Base-by-base conservation (phyloP, 1,140 invertebrate species). In the Megathymus violae region DNA sequence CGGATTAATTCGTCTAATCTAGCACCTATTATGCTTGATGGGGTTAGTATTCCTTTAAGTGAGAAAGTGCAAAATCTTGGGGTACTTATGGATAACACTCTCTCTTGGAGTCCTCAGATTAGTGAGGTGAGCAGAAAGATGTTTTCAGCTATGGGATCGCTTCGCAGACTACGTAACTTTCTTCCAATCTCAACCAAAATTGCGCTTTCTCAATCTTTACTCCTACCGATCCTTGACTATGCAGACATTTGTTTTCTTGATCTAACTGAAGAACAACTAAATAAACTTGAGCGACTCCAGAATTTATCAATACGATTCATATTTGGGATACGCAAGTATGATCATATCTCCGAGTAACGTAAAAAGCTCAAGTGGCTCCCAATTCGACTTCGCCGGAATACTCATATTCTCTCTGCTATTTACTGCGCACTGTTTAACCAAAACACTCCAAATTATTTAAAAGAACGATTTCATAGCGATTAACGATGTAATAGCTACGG, bases 251-350 rank as follows among this genome's bases (percentile, higher is more conserved):
- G n/a, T 14, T 71, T 40, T 62, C 41, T 59, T 6, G 41, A 70
- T 47, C 19, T 66, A 6, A 46, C 4, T 4, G 54, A 62, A 16
- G 36, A 17, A 3, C 27, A 43, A 9, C 58, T 64, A 17, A 44
- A 61, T 34, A 64, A 69, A 47, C 47, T 66, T 46, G 52, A 70
- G 43, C 52, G 68, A 11, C 41, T 66, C 15, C 52, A 66, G 47
- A 70, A 59, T 63, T 4, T 58, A 16, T 59, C 40, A n/a, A 66
- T 70, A 10, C 34, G 59, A 0, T 62, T 10, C 7, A 31, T 31
- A 31, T 31, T 10, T 31, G 1, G 7, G 2, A 2, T 22, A 3
- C 19, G 19, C 2, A 22, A 22, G 5, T 22, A 22, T 22, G 19
- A 22, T 5, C 19, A 22, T 22, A 22, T 22, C 19, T 22, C 19